Evolutionary conservation across 2,113 vertebrate species (phyloP).

Genomic region (Bettongia penicillata): DNA sequence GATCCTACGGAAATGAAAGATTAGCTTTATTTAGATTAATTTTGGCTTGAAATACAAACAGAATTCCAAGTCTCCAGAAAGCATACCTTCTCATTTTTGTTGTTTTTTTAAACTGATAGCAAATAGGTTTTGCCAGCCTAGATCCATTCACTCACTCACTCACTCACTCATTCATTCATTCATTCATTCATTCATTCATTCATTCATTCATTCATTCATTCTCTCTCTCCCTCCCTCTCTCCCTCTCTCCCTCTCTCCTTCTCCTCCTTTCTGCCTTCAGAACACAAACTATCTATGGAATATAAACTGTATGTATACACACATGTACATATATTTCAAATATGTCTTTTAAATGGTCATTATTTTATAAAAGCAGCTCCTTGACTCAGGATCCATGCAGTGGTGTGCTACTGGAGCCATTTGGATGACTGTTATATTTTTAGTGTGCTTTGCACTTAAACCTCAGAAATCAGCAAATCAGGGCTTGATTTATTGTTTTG

Average conservation of each 20-base stretch:
- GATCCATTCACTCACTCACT: background rate
- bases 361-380: background rate
- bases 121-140: no score
- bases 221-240: background rate
- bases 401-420: no score
- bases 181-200: background rate
- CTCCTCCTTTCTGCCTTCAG: rapidly evolving
- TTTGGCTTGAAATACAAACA: background rate
- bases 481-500: background rate
- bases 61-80: background rate
- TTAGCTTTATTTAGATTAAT: no score
- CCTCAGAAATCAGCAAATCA: background rate
- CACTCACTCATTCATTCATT: no score
- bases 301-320: no score
- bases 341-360: background rate
- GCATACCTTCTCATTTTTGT: background rate
- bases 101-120: background rate
- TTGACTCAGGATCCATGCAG: no score
- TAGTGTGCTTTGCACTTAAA: background rate
- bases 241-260: background rate
- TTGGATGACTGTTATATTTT: background rate
- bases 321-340: background rate
- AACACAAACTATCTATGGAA: background rate
- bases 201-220: no score
- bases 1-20: no score